Percentiles rank a stretch among this genome's conserved stretches.
These are phyloP conservation scores for Erannis defoliaria DNA, from an alignment of 2,888 invertebrate genomes.

Conservation along the genomic window DNA sequence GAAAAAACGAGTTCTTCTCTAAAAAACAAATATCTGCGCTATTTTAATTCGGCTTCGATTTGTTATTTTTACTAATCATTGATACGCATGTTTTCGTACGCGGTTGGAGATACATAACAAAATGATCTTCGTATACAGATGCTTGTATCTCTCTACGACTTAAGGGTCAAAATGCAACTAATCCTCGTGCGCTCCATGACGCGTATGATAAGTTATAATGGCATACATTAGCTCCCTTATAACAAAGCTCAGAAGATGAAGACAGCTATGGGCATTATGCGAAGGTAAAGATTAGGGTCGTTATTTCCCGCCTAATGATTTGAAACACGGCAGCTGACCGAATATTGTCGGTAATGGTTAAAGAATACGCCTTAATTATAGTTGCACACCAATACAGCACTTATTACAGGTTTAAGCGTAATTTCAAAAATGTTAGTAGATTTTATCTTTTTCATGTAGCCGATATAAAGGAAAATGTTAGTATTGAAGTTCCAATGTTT, in stretches of 20 bases:
- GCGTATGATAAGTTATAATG: conserved; percentile 12
- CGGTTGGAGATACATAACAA: not conserved
- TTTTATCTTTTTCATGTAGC: too few species aligned
- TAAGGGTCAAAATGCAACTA: not conserved
- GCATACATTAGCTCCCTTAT: conserved; percentile 23
- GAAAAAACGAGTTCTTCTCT: conserved; percentile 57
- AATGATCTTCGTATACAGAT: not conserved
- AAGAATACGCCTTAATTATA: conserved; percentile 67
- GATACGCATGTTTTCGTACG: conserved; percentile 15
- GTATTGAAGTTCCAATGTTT: too few species aligned
- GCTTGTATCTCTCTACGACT: not conserved
- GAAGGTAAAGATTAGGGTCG: conserved; percentile 25
- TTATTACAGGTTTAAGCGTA: conserved; percentile 6
- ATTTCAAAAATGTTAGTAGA: not conserved
- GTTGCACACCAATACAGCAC: conserved; percentile 39
- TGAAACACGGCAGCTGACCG: conserved; percentile 61
- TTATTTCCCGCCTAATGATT: conserved; percentile 50
- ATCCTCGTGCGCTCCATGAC: not conserved
- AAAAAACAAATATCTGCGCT: conserved; percentile 33
- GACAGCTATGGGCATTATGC: conserved; percentile 24
- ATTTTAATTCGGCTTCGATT: conserved; percentile 25
- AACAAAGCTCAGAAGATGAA: conserved; percentile 44
- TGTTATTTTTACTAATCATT: conserved; percentile 24
- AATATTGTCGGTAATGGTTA: conserved; percentile 65
- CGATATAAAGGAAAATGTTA: too few species aligned